Percentiles rank a stretch among this genome's conserved stretches.
These are phyloP conservation scores for Lamellibrachia satsuma DNA, from an alignment of 2,888 invertebrate species.

Conservation along the genomic window DNA sequence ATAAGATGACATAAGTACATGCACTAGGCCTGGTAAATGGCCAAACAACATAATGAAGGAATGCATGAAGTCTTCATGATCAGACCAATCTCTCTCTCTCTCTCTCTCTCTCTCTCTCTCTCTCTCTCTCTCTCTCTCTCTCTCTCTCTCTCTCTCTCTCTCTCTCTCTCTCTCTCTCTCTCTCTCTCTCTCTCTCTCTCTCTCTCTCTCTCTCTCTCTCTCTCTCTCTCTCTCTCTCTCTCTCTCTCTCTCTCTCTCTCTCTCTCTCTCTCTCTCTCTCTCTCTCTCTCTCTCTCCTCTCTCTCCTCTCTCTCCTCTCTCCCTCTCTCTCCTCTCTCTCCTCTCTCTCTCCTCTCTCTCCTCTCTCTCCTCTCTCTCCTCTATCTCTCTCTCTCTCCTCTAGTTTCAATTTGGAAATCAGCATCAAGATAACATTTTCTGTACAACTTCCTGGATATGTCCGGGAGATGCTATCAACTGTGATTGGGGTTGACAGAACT, in stretches of 20 bases:
- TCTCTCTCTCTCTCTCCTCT: background rate
- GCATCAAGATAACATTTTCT: background rate
- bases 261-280: background rate
- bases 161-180: slow-evolving; percentile 1
- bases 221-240: background rate
- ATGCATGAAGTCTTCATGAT: background rate
- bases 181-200: background rate
- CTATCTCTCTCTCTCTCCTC: background rate
- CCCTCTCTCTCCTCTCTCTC: slow-evolving; percentile 7
- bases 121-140: background rate
- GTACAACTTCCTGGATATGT: background rate
- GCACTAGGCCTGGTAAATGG: background rate
- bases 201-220: background rate
- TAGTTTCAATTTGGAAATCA: background rate
- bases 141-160: background rate
- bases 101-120: background rate
- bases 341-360: background rate
- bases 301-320: background rate
- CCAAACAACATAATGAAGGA: background rate
- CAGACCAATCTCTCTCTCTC: background rate
- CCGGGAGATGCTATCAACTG: background rate
- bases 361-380: too few relatives aligned
- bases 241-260: background rate
- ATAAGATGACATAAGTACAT: background rate
- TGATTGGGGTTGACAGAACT: background rate